Evolutionary conservation across 1,140 invertebrate species (phyloP).

Genomic region (Hycleus cichorii): DNA sequence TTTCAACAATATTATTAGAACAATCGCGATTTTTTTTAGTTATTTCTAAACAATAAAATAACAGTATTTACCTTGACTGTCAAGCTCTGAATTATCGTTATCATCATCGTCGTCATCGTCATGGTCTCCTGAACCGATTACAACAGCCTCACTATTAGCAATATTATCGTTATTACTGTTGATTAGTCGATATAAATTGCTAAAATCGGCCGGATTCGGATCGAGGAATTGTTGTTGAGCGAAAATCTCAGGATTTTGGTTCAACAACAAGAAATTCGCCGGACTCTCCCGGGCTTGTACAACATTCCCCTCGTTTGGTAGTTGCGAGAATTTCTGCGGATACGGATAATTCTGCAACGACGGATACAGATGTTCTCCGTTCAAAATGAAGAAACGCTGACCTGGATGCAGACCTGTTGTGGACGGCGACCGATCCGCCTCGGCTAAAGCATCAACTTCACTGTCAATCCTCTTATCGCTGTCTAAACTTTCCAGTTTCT

Average conservation of each 20-base stretch:
- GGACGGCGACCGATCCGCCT: conserved; percentile 31
- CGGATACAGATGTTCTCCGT: conserved; percentile 32
- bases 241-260: not conserved
- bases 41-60: not conserved
- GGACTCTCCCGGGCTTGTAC: not conserved
- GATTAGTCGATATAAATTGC: no score
- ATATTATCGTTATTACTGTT: no score
- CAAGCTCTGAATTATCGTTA: not conserved
- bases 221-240: not conserved
- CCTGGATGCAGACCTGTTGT: conserved; percentile 41
- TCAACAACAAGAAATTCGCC: not conserved
- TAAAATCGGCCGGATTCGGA: not conserved
- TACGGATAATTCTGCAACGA: conserved; percentile 6
- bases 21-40: not conserved
- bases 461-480: conserved; percentile 39
- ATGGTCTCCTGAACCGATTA: not conserved
- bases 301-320: not conserved
- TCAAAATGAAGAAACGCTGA: conserved; percentile 43
- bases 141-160: no score
- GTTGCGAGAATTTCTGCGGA: conserved; percentile 10
- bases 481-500: conserved; percentile 43
- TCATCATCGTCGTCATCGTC: conserved; percentile 23
- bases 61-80: conserved; percentile 5
- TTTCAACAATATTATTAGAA: not conserved
- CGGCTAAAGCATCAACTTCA: conserved; percentile 38